Evolutionary conservation across 2,888 invertebrate genomes (phyloP).

Genomic region (Netelia virgata): DNA sequence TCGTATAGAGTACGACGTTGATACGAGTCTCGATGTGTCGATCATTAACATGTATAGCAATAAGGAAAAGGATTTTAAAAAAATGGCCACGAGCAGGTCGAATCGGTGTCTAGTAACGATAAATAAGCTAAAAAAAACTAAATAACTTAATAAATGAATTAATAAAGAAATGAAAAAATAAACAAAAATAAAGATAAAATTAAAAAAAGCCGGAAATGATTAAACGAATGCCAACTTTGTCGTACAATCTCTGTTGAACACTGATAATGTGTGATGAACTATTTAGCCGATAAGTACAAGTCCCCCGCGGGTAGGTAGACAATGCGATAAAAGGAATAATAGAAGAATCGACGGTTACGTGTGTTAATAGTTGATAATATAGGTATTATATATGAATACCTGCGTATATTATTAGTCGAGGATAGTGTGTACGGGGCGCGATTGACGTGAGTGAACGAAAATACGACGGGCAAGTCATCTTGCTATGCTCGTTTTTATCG

Average conservation of each 20-base stretch:
- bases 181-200: not conserved
- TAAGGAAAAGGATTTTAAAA: not conserved
- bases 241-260: conserved; percentile 74
- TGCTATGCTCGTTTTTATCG: no score
- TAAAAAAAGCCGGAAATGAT: not conserved
- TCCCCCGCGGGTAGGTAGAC: conserved; percentile 2
- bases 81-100: not conserved
- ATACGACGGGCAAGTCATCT: no score
- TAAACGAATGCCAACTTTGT: conserved; percentile 63
- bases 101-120: not conserved
- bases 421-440: no score
- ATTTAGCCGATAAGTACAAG: not conserved
- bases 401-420: no score
- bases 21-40: conserved; percentile 57
- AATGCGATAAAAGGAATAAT: not conserved
- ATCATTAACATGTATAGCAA: conserved; percentile 35
- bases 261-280: conserved; percentile 26
- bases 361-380: conserved; percentile 27
- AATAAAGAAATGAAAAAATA: not conserved
- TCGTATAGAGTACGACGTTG: conserved; percentile 2
- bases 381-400: conserved; percentile 18
- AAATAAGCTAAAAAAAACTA: not conserved
- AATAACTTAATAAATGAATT: not conserved
- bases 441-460: no score
- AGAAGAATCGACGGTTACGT: conserved; percentile 61